Conservation (phyloP, 2,888 invertebrate genomes). For the Drosophila gaucha region DNA sequence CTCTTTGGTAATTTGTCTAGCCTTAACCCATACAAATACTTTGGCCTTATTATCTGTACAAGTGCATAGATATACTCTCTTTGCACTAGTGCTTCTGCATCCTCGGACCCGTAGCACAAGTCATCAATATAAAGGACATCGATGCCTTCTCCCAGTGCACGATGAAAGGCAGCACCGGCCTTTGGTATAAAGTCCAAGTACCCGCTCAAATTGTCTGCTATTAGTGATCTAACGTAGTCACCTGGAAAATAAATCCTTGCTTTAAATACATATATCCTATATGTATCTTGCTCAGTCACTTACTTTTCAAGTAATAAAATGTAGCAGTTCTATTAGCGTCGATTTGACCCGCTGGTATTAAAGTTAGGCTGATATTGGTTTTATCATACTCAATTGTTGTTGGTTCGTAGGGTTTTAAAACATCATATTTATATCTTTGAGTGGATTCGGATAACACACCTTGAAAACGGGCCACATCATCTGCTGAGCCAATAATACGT, state of each 20-base stretch:
- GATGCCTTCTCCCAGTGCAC: conserved; percentile 37
- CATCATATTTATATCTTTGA: conserved; percentile 1
- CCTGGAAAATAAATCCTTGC: conserved; percentile 17
- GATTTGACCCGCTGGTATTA: conserved; percentile 38
- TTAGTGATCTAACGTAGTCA: conserved; percentile 20
- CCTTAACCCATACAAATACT: conserved; percentile 48
- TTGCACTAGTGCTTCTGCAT: not conserved
- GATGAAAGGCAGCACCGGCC: conserved; percentile 30
- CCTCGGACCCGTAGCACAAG: conserved; percentile 8
- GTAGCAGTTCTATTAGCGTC: not conserved
- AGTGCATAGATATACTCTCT: conserved; percentile 45
- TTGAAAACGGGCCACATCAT: conserved; percentile 34
- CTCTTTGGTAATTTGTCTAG: conserved; percentile 38
- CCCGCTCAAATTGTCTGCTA: conserved; percentile 42
- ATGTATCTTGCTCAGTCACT: not conserved
- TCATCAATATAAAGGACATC: conserved; percentile 62
- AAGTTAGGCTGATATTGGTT: conserved; percentile 28
- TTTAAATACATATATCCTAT: not conserved
- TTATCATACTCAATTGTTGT: conserved; percentile 8
- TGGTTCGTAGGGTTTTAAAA: conserved; percentile 29
- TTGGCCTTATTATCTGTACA: conserved; percentile 52
- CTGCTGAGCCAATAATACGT: conserved; percentile 41
- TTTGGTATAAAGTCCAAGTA: conserved; percentile 58
- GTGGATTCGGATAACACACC: not conserved
- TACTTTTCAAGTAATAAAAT: conserved; percentile 56